phyloP scores from a whole-genome alignment of 1,140 invertebrate species.

The Drosophila tsacasi region DNA sequence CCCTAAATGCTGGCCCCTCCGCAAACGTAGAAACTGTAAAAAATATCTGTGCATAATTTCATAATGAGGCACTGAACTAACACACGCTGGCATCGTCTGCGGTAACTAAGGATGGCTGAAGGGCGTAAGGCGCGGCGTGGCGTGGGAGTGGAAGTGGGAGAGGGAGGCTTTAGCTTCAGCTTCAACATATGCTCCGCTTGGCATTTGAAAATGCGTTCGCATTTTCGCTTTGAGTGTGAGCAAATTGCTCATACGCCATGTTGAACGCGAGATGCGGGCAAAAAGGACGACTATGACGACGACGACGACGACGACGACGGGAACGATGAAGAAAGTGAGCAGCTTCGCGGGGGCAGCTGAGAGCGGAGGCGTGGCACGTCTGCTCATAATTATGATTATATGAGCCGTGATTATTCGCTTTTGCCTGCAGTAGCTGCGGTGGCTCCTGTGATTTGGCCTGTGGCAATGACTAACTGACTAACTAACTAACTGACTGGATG shows the following conservation, averaged over 20 bases:
- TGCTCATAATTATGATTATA: slow-evolving; percentile 70
- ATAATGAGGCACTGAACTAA: slow-evolving; percentile 72
- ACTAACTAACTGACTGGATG: slow-evolving; percentile 32
- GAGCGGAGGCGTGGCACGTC: slow-evolving; percentile 27
- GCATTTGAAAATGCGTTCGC: slow-evolving; percentile 64
- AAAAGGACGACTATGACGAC: slow-evolving; percentile 12
- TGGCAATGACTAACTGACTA: slow-evolving; percentile 61
- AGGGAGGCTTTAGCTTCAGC: slow-evolving; percentile 2
- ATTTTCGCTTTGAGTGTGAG: slow-evolving; percentile 62
- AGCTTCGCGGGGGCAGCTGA: background rate
- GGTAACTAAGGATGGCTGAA: background rate
- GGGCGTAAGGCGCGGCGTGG: background rate
- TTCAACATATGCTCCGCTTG: slow-evolving; percentile 59
- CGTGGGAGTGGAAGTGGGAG: background rate
- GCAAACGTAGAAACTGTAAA: slow-evolving; percentile 21
- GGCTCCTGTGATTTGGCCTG: slow-evolving; percentile 50
- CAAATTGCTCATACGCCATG: slow-evolving; percentile 74
- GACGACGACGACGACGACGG: background rate
- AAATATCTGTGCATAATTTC: slow-evolving; percentile 72
- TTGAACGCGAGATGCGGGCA: slow-evolving; percentile 50
- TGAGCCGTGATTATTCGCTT: slow-evolving; percentile 64
- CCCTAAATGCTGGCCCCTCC: background rate
- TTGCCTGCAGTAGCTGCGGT: slow-evolving; percentile 13
- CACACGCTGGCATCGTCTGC: slow-evolving; percentile 34
- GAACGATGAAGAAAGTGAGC: slow-evolving; percentile 3